These are phyloP conservation scores for Silurus aristotelis DNA, from an alignment of 2,797 vertebrate genomes.

Conservation along the genomic window DNA sequence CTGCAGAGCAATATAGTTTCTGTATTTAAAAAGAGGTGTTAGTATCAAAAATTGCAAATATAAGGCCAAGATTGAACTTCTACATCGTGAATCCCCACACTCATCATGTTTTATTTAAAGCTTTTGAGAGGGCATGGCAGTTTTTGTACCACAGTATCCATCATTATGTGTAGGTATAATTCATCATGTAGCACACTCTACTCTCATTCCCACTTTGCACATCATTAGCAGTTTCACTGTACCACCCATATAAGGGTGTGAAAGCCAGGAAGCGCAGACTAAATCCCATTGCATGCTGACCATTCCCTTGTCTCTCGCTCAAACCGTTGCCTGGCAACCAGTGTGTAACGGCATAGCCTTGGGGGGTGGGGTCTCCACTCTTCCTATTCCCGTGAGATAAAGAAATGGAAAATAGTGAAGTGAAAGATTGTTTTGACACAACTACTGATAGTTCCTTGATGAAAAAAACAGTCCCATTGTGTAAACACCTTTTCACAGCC, in stretches of 20 bases:
- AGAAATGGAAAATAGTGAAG: slow-evolving; percentile 39
- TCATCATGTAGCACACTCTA: slow-evolving; percentile 46
- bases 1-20: background rate
- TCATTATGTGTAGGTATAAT: slow-evolving; percentile 19
- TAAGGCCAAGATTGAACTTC: background rate
- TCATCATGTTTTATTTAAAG: slow-evolving; percentile 24
- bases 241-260: slow-evolving; percentile 38
- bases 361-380: background rate
- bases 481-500: slow-evolving; percentile 37
- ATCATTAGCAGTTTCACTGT: slow-evolving; percentile 45
- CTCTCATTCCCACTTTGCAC: slow-evolving; percentile 51
- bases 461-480: slow-evolving; percentile 29
- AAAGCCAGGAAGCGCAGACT: slow-evolving; percentile 26
- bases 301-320: slow-evolving; percentile 41
- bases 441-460: slow-evolving; percentile 29
- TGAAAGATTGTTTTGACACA: slow-evolving; percentile 29
- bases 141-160: slow-evolving; percentile 11
- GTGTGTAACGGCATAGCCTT: slow-evolving; percentile 19
- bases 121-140: slow-evolving; percentile 18
- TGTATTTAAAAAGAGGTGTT: background rate
- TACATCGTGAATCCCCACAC: background rate
- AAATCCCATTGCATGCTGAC: slow-evolving; percentile 35
- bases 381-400: slow-evolving; percentile 21
- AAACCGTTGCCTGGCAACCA: slow-evolving; percentile 36
- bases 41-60: background rate